Percentiles rank a stretch among this genome's conserved stretches.
Evolutionary conservation across 2,888 invertebrate species (phyloP).

Genomic region (Pyrrhosoma nymphula): DNA sequence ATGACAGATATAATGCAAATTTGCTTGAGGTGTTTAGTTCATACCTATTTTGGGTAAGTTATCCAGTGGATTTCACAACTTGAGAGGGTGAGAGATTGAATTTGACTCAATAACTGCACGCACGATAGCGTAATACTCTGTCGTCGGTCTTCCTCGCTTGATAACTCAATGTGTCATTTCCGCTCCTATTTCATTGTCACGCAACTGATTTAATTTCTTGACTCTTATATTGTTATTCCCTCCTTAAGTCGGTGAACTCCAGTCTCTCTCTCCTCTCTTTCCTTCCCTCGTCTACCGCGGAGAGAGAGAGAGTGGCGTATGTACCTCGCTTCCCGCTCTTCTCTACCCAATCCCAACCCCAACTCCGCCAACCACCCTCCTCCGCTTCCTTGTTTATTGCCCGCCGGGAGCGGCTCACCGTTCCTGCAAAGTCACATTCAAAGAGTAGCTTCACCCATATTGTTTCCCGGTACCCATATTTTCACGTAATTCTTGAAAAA

Average conservation of each 20-base stretch:
- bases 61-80: too few species aligned
- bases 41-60: too few species aligned
- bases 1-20: too few species aligned
- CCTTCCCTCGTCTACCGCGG: neutral
- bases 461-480: slow-evolving; percentile 36
- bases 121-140: neutral
- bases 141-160: neutral
- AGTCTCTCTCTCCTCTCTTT: neutral
- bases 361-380: neutral
- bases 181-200: neutral
- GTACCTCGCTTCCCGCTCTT: neutral
- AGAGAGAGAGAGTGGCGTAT: too few species aligned
- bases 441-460: neutral
- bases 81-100: neutral
- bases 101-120: neutral
- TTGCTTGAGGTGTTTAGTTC: too few species aligned
- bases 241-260: neutral
- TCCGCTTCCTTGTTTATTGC: slow-evolving; percentile 9
- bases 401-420: neutral
- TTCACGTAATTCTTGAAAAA: slow-evolving; percentile 26
- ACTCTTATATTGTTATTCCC: neutral
- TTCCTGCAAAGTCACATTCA: slow-evolving; percentile 9
- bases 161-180: neutral
- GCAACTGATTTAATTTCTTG: neutral
- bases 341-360: neutral